Evolutionary conservation across 2,888 invertebrate genomes (phyloP).

Genomic region (Acleris laterana): DNA sequence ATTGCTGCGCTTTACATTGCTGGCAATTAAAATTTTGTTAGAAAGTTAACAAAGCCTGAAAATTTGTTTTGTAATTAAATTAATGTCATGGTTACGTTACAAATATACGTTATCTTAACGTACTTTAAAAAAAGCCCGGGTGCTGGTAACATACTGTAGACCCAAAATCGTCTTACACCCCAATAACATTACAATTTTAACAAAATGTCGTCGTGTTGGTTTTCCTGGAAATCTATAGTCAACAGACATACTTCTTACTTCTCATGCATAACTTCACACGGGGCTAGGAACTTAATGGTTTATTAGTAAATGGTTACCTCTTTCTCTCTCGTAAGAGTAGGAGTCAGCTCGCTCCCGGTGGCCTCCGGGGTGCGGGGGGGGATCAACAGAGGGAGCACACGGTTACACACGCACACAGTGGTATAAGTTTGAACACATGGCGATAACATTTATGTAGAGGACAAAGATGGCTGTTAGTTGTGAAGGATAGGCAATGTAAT

Average conservation of each 20-base stretch:
- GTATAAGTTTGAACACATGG: neutral
- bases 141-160: too few species aligned
- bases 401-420: constrained; percentile 50
- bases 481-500: too few species aligned
- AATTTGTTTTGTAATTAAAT: too few species aligned
- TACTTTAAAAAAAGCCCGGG: too few species aligned
- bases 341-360: constrained; percentile 80
- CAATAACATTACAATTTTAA: neutral
- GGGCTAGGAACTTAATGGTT: constrained; percentile 7
- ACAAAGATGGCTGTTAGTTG: neutral
- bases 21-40: too few species aligned
- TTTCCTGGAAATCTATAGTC: neutral
- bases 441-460: too few species aligned
- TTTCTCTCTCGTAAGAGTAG: constrained; percentile 88
- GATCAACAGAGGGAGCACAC: constrained; percentile 64
- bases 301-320: constrained; percentile 84
- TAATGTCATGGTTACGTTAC: too few species aligned
- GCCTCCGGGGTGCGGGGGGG: constrained; percentile 72
- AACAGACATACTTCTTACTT: neutral
- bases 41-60: too few species aligned
- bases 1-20: too few species aligned
- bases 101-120: too few species aligned
- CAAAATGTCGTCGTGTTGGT: neutral
- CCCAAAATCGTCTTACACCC: too few species aligned
- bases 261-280: neutral